Percentiles rank a stretch among this genome's conserved stretches.
phyloP scores from a whole-genome alignment of 2,113 vertebrate genomes.

The Phyllopteryx taeniolatus region DNA sequence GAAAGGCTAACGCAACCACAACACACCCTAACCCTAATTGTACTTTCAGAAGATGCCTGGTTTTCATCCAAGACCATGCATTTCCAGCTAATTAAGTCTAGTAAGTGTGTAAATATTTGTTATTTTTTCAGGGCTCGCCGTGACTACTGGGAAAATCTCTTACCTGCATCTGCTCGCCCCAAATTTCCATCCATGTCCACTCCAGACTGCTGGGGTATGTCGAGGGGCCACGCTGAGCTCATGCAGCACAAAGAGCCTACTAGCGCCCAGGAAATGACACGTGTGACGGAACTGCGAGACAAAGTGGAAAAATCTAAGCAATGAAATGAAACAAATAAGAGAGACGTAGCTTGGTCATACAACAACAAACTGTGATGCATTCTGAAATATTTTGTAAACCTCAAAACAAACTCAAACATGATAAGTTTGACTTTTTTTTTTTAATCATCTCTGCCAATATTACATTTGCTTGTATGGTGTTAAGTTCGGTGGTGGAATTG shows the following conservation, averaged over 20 bases:
- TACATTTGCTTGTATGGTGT: too few species aligned
- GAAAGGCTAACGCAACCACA: too few species aligned
- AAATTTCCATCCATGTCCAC: constrained; percentile 79
- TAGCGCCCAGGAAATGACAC: constrained; percentile 77
- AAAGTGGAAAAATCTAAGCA: constrained; percentile 58
- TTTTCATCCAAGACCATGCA: too few species aligned
- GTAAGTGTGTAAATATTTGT: too few species aligned
- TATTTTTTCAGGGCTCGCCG: constrained; percentile 70
- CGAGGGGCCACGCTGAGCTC: constrained; percentile 80
- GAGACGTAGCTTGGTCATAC: background rate
- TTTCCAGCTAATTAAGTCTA: too few species aligned
- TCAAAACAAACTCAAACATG: constrained; percentile 33
- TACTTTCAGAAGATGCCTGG: too few species aligned
- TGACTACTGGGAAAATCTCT: constrained; percentile 83
- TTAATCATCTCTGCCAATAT: too few species aligned
- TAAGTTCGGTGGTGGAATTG: too few species aligned
- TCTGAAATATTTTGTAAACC: constrained; percentile 26
- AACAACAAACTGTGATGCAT: constrained; percentile 35
- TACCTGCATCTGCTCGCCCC: constrained; percentile 82
- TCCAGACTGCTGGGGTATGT: constrained; percentile 85
- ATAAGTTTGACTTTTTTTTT: background rate
- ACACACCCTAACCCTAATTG: too few species aligned
- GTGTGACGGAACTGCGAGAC: constrained; percentile 72
- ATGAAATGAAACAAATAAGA: constrained; percentile 5
- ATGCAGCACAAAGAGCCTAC: constrained; percentile 90